Conservation (phyloP, 2,797 vertebrate genomes). For the Pseudochirops cupreus region DNA sequence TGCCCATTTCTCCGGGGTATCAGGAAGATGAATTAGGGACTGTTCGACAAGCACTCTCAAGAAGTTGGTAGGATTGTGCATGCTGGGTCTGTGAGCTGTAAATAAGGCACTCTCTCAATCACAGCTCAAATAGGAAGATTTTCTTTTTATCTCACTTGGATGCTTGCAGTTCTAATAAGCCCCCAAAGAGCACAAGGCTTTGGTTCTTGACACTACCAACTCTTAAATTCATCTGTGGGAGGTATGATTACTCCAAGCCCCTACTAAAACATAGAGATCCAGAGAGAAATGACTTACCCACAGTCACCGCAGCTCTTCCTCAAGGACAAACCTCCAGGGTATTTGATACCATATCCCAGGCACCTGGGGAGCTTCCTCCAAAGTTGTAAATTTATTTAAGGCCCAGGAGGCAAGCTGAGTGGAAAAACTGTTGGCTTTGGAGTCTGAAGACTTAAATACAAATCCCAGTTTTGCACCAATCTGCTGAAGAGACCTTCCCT, state of each 20-base stretch:
- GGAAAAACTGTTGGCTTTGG: not conserved
- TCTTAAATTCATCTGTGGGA: not conserved
- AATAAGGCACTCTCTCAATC: slow-evolving; percentile 66
- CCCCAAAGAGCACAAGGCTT: not conserved
- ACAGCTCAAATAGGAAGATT: slow-evolving; percentile 13
- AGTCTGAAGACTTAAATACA: not conserved
- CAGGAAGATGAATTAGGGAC: slow-evolving; percentile 72
- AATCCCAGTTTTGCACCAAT: not conserved
- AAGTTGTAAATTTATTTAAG: not conserved
- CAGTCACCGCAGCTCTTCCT: not conserved
- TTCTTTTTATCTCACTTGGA: slow-evolving; percentile 18
- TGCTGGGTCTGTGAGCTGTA: slow-evolving; percentile 66
- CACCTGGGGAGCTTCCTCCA: not conserved
- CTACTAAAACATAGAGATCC: not conserved
- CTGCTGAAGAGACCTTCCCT: not conserved
- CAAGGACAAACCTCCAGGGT: not conserved
- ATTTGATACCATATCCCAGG: not conserved
- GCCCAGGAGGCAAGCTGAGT: not conserved
- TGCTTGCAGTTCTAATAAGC: not conserved
- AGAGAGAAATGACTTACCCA: not conserved
- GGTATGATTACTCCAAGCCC: not conserved
- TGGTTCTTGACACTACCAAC: not conserved
- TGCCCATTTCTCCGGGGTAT: slow-evolving; percentile 68
- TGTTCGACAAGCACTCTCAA: slow-evolving; percentile 55
- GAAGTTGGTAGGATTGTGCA: slow-evolving; percentile 43